Conservation (phyloP, 2,888 invertebrate genomes). For the Buathra laborator region DNA sequence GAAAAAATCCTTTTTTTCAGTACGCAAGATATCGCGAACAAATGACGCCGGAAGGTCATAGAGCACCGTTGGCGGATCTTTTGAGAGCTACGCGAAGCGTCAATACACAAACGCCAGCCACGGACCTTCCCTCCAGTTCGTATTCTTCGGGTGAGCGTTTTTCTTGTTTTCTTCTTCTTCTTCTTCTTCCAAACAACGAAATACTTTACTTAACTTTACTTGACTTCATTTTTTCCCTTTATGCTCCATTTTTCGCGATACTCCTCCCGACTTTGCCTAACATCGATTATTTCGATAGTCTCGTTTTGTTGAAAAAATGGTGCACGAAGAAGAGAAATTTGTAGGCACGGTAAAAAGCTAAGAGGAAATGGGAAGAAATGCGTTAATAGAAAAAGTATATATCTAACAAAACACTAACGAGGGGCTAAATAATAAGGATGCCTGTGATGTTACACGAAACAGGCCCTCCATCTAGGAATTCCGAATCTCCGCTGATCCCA, state of each 20-base stretch:
- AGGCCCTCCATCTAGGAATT: conserved; percentile 89
- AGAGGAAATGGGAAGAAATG: not conserved
- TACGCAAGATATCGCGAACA: conserved; percentile 86
- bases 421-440: conserved; percentile 70
- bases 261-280: conserved; percentile 29
- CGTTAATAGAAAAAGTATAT: not conserved
- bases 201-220: not conserved
- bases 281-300: conserved; percentile 37
- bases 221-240: conserved; percentile 28
- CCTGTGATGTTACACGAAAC: conserved; percentile 80
- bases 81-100: conserved; percentile 90
- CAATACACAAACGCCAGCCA: conserved; percentile 94
- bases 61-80: conserved; percentile 93
- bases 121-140: conserved; percentile 89
- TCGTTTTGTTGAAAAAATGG: not conserved
- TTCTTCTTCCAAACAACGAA: not conserved
- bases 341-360: not conserved
- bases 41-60: conserved; percentile 93
- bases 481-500: conserved; percentile 89
- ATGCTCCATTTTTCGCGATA: conserved; percentile 36
- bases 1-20: conserved; percentile 69
- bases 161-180: conserved; percentile 11
- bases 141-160: conserved; percentile 89
- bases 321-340: conserved; percentile 7
- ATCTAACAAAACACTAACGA: conserved; percentile 39